These are phyloP conservation scores for Morus bassanus DNA, from an alignment of 2,797 vertebrate species.

Conservation along the genomic window DNA sequence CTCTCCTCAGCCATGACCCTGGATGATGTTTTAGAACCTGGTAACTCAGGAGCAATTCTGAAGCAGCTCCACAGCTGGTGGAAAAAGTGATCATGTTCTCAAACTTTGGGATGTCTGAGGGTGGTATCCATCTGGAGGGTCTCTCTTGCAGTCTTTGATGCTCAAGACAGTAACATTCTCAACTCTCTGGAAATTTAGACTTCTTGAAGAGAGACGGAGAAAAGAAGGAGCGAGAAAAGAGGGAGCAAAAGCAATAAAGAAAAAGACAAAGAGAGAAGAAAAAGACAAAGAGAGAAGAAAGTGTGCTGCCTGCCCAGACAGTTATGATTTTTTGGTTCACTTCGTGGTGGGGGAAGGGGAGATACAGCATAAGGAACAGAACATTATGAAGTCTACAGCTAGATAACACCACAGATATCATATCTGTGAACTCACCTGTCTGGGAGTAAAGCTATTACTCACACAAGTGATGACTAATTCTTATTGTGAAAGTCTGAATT, in stretches of 20 bases:
- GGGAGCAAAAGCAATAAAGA: no score
- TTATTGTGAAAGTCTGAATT: conserved; percentile 53
- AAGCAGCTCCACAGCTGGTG: not conserved
- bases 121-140: not conserved
- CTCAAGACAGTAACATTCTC: not conserved
- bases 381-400: not conserved
- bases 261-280: no score
- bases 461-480: conserved; percentile 43
- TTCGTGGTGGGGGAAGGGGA: not conserved
- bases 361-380: not conserved
- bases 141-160: not conserved
- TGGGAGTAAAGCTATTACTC: conserved; percentile 16
- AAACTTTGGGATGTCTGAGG: not conserved
- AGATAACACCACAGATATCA: not conserved
- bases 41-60: not conserved
- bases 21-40: not conserved
- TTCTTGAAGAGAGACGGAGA: not conserved
- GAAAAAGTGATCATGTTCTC: not conserved
- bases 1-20: not conserved
- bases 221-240: no score
- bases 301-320: not conserved
- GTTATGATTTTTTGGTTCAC: not conserved
- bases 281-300: no score
- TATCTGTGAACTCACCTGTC: conserved; percentile 50
- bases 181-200: not conserved